phyloP scores from a whole-genome alignment of 2,888 invertebrate species.

The Cephus sareptanus region DNA sequence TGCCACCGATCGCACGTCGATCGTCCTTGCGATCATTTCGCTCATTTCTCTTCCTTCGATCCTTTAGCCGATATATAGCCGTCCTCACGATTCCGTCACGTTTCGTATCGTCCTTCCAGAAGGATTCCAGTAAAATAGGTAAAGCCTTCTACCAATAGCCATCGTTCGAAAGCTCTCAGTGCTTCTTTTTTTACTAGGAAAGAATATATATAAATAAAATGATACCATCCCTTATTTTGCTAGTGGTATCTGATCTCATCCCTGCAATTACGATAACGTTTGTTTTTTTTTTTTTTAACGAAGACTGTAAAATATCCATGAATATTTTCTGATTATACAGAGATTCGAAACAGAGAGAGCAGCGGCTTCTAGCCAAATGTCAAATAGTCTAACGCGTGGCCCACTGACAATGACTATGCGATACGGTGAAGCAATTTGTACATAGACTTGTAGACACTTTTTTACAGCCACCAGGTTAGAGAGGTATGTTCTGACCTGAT shows the following conservation, averaged over 20 bases:
- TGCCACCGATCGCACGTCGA: background rate
- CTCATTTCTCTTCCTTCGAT: background rate
- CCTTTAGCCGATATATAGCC: background rate
- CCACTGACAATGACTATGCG: too few species aligned
- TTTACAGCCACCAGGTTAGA: too few species aligned
- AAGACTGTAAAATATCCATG: background rate
- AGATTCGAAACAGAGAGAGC: too few species aligned
- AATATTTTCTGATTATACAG: too few species aligned
- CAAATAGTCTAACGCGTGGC: too few species aligned
- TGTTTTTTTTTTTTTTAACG: background rate
- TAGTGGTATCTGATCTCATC: background rate
- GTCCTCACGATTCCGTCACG: background rate
- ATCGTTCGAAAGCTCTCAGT: background rate
- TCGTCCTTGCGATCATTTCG: background rate
- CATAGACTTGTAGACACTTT: too few species aligned
- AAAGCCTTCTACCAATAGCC: background rate
- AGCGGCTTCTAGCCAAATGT: too few species aligned
- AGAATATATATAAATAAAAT: background rate
- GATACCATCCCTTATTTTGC: background rate
- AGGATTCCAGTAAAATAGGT: background rate
- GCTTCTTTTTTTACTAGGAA: background rate
- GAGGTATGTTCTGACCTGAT: too few species aligned
- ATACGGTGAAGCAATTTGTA: too few species aligned
- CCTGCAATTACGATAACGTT: background rate
- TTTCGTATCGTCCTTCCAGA: background rate